phyloP scores from a whole-genome alignment of 92 coral and sea anemone genomes.

The Epizoanthus illoricatus region DNA sequence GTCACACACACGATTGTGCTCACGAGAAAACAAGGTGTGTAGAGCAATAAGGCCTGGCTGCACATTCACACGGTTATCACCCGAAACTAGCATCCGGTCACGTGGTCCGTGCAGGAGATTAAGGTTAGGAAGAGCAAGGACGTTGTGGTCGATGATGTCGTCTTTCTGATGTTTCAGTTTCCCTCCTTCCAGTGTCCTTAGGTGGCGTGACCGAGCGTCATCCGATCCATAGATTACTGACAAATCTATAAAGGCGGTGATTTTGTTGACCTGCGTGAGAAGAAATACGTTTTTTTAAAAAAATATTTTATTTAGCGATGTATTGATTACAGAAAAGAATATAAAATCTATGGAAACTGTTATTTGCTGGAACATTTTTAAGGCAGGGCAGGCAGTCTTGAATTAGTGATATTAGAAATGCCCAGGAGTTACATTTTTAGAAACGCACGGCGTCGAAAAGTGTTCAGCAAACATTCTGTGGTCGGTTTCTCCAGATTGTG shows the following conservation, averaged over 20 bases:
- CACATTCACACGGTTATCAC: constrained; percentile 99
- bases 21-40: constrained; percentile 96
- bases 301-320: neutral
- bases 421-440: too few relatives aligned
- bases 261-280: constrained; percentile 83
- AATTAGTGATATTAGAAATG: too few relatives aligned
- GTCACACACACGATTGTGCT: constrained; percentile 92
- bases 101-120: constrained; percentile 96
- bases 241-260: constrained; percentile 88
- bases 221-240: constrained; percentile 94
- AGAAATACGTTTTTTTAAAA: neutral
- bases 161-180: constrained; percentile 77
- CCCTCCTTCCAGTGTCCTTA: constrained; percentile 78
- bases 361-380: too few relatives aligned
- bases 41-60: constrained; percentile 97
- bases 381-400: too few relatives aligned
- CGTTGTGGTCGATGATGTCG: constrained; percentile 76
- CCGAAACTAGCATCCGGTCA: constrained; percentile 93
- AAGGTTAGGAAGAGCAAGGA: constrained; percentile 85
- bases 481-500: too few relatives aligned
- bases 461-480: too few relatives aligned
- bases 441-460: too few relatives aligned
- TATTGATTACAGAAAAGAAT: too few relatives aligned
- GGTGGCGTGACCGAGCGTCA: constrained; percentile 66
- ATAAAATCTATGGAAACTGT: too few relatives aligned